Conservation (phyloP, 2,888 invertebrate species). For the Campoplex nolae region DNA sequence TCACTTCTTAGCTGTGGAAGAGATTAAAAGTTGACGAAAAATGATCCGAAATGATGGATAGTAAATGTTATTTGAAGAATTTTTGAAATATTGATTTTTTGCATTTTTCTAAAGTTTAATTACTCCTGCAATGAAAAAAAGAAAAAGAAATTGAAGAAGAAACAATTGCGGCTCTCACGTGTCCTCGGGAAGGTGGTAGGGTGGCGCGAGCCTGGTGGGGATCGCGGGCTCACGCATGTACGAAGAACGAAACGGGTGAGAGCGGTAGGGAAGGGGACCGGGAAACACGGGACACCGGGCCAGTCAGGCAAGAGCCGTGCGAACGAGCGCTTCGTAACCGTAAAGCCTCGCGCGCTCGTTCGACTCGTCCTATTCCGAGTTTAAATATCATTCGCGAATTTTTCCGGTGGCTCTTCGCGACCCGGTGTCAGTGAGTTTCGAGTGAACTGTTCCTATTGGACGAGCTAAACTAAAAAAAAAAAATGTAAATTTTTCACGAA, state of each 20-base stretch:
- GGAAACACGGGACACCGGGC: constrained; percentile 76
- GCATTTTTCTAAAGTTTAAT: not conserved
- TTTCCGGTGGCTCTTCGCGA: not conserved
- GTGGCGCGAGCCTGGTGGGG: constrained; percentile 32
- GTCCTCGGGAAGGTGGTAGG: constrained; percentile 43
- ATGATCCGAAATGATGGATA: not conserved
- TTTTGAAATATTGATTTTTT: not conserved
- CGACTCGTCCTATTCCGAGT: not conserved
- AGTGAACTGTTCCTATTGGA: not conserved
- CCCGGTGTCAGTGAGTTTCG: not conserved
- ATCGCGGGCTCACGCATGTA: constrained; percentile 25
- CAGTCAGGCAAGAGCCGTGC: constrained; percentile 69
- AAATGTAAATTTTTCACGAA: not conserved
- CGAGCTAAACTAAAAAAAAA: no score
- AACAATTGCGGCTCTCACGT: constrained; percentile 16
- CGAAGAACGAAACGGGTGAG: constrained; percentile 27
- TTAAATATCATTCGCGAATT: not conserved
- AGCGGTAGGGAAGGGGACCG: constrained; percentile 57
- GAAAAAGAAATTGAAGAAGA: not conserved
- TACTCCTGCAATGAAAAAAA: not conserved
- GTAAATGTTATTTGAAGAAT: not conserved
- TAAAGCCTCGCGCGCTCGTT: constrained; percentile 14
- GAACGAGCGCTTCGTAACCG: constrained; percentile 59
- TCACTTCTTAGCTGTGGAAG: no score
- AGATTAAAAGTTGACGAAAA: no score